phyloP scores from a whole-genome alignment of 2,888 invertebrate species.

The Pocota personata region DNA sequence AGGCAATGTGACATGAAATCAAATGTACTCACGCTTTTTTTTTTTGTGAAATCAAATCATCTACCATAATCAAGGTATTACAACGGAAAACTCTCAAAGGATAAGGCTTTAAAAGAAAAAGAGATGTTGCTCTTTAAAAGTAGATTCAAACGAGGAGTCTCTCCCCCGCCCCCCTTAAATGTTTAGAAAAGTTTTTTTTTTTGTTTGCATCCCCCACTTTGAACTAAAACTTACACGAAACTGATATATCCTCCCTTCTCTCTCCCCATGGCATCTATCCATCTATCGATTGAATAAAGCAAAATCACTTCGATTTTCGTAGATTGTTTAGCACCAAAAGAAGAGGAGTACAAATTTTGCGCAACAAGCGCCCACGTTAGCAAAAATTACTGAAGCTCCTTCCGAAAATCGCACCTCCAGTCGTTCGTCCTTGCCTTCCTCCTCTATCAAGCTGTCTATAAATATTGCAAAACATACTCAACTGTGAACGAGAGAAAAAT shows the following conservation, averaged over 20 bases:
- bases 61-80: constrained; percentile 12
- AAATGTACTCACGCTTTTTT: constrained; percentile 12
- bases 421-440: background rate
- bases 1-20: constrained; percentile 44
- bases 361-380: constrained; percentile 33
- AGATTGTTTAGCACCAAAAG: background rate
- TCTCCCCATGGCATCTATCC: constrained; percentile 6
- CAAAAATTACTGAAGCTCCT: constrained; percentile 16
- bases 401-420: constrained; percentile 23
- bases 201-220: background rate
- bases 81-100: constrained; percentile 12
- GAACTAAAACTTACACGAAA: constrained; percentile 10
- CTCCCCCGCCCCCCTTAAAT: no score
- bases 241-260: background rate
- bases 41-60: constrained; percentile 17
- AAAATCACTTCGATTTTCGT: constrained; percentile 29
- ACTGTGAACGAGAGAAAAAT: background rate
- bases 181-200: background rate
- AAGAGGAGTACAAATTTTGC: background rate
- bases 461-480: constrained; percentile 6
- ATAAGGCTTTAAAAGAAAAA: background rate
- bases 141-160: no score
- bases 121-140: background rate
- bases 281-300: constrained; percentile 31
- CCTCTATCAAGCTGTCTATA: background rate